Evolutionary conservation across 2,113 vertebrate species (phyloP), one percentile per base, ranked within the genome.

Genomic region (Xenus cinereus): DNA sequence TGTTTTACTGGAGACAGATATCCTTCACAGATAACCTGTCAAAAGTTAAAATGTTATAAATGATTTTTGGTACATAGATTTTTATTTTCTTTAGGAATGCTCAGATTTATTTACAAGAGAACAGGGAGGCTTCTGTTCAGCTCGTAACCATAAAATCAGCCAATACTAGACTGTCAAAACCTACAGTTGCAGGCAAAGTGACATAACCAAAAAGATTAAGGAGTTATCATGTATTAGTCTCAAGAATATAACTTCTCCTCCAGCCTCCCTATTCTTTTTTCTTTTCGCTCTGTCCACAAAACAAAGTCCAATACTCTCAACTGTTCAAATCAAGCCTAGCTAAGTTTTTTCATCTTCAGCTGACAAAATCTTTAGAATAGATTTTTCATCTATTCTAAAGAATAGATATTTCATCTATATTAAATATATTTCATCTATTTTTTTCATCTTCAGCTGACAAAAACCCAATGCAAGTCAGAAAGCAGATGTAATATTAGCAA

Each of bases 91-190:
- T 78, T 33, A 81, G 77, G 51, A 93, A 41, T 6, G 43, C 53
- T 41, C 51, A 75, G 62, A 87, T 78, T 53, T 94, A 92, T 87
- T 93, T 89, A 37, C 19, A 84, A 14, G 22, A 89, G 60, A 81
- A 76, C 9, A 91, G 72, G 76, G 88, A 95, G 69, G 86, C 20
- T 81, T 90, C 88, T 92, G 45, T 82, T 86, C 76, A 91, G 69
- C 46, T 87, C 83, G 69, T 30, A 91, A 66, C 62, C 48, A 76
- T 90, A 95, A 91, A 91, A 77, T 75, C 92, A 73, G 59, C 53
- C 66, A 89, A 56, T 74, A 94, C 32, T 14, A 87, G 51, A 54
- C 53, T 92, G 80, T 78, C 84, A 94, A 95, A 96, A 84, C 10
- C 32, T 59, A 72, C 64, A 86, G 75, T 0, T 51, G 69, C 75